These are phyloP conservation scores for Epizoanthus fatuus DNA, from an alignment of 92 coral and sea anemone genomes.

Conservation along the genomic window DNA sequence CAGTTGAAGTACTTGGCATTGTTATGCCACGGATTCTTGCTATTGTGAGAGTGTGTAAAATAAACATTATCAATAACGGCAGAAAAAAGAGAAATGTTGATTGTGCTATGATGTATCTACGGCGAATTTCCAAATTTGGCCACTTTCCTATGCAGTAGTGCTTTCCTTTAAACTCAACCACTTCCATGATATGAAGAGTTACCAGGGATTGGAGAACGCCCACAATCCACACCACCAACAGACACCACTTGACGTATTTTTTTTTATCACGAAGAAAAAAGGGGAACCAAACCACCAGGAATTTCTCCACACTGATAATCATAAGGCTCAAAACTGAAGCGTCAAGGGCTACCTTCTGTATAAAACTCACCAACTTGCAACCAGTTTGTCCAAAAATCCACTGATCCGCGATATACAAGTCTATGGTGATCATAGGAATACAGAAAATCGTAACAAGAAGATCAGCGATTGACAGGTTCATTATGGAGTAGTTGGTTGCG, in stretches of 20 bases:
- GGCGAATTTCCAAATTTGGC: constrained; percentile 65
- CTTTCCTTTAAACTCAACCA: constrained; percentile 20
- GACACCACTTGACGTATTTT: constrained; percentile 72
- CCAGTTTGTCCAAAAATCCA: constrained; percentile 72
- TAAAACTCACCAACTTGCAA: constrained; percentile 71
- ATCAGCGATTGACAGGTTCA: constrained; percentile 81
- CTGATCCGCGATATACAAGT: constrained; percentile 61
- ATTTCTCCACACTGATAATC: constrained; percentile 81
- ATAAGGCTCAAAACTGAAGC: constrained; percentile 71
- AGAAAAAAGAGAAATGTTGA: constrained; percentile 68
- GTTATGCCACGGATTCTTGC: constrained; percentile 60
- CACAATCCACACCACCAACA: constrained; percentile 71
- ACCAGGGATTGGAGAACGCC: constrained; percentile 70
- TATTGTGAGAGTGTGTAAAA: constrained; percentile 77
- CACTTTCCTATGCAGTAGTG: constrained; percentile 62
- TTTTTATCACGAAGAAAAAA: constrained; percentile 79
- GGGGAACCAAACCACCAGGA: constrained; percentile 80
- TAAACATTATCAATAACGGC: constrained; percentile 71
- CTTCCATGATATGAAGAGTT: constrained; percentile 43
- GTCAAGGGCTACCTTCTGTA: constrained; percentile 68
- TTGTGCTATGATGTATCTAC: constrained; percentile 58
- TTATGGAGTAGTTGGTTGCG: constrained; percentile 83
- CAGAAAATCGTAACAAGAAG: constrained; percentile 76
- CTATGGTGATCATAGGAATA: constrained; percentile 73
- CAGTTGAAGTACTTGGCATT: not conserved